phyloP scores from a whole-genome alignment of 2,797 vertebrate species.

The Mus minutoides region DNA sequence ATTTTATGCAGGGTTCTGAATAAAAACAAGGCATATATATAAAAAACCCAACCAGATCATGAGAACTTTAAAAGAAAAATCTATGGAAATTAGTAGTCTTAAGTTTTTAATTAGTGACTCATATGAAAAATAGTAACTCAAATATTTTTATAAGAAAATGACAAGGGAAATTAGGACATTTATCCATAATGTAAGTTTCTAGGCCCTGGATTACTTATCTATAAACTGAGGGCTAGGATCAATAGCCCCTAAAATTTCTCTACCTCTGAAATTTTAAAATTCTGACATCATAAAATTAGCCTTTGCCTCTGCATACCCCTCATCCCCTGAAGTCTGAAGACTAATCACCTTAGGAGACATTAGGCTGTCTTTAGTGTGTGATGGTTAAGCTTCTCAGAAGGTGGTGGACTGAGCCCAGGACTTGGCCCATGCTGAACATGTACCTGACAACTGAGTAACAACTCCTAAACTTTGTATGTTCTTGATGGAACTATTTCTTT shows the following conservation, averaged over 20 bases:
- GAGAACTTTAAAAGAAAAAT: conserved; percentile 11
- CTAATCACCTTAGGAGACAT: neutral
- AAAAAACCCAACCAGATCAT: neutral
- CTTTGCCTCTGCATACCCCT: neutral
- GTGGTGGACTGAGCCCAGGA: neutral
- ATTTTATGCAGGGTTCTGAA: conserved; percentile 20
- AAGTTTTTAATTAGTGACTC: conserved; percentile 24
- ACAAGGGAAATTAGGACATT: neutral
- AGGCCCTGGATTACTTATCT: neutral
- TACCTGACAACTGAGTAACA: neutral
- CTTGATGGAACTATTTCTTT: conserved; percentile 48
- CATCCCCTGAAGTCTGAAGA: neutral
- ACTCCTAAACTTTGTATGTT: neutral
- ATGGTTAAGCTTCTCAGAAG: conserved; percentile 38
- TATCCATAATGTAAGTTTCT: neutral
- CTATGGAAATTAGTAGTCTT: neutral
- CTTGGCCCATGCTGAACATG: neutral
- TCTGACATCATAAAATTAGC: neutral
- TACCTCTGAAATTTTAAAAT: conserved; percentile 43
- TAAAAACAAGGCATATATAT: conserved; percentile 45
- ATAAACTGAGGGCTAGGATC: conserved; percentile 19
- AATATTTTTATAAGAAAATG: neutral
- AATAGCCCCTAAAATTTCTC: conserved; percentile 33
- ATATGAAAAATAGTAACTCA: conserved; percentile 27
- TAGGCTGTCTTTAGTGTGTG: neutral